phyloP scores from a whole-genome alignment of 2,888 invertebrate species.

The Drosophila imparisetae region DNA sequence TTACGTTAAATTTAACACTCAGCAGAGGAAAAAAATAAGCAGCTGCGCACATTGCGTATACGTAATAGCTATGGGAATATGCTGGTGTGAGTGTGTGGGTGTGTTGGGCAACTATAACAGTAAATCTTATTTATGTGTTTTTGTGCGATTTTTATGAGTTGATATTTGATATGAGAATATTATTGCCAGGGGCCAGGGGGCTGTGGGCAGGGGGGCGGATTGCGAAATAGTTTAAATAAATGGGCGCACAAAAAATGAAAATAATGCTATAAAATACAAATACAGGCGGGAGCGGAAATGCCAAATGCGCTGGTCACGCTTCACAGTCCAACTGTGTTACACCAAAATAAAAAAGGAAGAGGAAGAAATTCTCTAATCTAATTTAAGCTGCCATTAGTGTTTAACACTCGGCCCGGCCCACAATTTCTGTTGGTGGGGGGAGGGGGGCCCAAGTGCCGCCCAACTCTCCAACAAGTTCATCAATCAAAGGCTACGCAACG shows the following conservation, averaged over 20 bases:
- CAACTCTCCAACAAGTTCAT: constrained; percentile 55
- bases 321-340: constrained; percentile 14
- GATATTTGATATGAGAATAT: constrained; percentile 59
- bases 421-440: constrained; percentile 5
- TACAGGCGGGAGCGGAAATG: constrained; percentile 50
- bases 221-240: constrained; percentile 75
- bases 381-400: constrained; percentile 80
- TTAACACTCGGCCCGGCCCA: constrained; percentile 60
- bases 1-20: constrained; percentile 73
- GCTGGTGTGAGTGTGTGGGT: constrained; percentile 12
- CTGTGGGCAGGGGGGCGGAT: background rate
- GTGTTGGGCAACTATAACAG: constrained; percentile 62
- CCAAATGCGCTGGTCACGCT: constrained; percentile 75
- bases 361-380: constrained; percentile 60
- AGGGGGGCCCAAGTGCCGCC: background rate
- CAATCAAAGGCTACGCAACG: constrained; percentile 67
- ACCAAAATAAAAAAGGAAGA: background rate
- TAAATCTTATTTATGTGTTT: constrained; percentile 77
- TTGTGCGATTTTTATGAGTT: constrained; percentile 78
- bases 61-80: constrained; percentile 44
- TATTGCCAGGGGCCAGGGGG: constrained; percentile 2
- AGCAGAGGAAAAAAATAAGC: background rate
- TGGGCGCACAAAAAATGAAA: constrained; percentile 37
- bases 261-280: constrained; percentile 68
- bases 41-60: constrained; percentile 53